A percentile compares a stretch with the other conserved stretches of the same genome.
These are phyloP conservation scores for Osmerus eperlanus DNA, from an alignment of 2,113 vertebrate genomes.

Conservation along the genomic window DNA sequence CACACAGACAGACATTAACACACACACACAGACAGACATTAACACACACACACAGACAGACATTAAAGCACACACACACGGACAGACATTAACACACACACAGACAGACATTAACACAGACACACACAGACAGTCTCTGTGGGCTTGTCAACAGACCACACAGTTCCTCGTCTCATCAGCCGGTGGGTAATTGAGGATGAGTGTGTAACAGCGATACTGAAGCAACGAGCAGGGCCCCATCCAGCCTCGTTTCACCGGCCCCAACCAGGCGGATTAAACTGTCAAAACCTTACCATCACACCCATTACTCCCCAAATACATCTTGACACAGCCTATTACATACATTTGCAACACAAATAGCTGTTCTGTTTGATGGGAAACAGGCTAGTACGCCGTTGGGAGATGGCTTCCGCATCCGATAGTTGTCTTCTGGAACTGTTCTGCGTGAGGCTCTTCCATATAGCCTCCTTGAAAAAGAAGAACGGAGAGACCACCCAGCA, in stretches of 20 bases:
- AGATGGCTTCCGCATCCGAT: no score
- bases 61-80: neutral
- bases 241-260: conserved; percentile 30
- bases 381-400: no score
- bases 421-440: no score
- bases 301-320: conserved; percentile 41
- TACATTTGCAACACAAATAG: conserved; percentile 40
- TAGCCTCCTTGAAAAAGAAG: no score
- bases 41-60: neutral
- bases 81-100: neutral
- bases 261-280: conserved; percentile 43
- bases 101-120: neutral
- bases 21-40: neutral
- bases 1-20: neutral
- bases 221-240: conserved; percentile 10
- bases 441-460: no score
- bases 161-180: conserved; percentile 44
- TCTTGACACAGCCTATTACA: conserved; percentile 19
- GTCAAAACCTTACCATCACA: conserved; percentile 36
- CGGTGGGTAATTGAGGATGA: conserved; percentile 53
- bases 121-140: conserved; percentile 15
- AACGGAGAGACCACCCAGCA: no score
- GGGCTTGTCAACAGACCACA: conserved; percentile 41
- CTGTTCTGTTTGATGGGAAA: no score
- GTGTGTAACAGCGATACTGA: conserved; percentile 26